Base-by-base conservation (phyloP, 2,113 vertebrate species). In the Sebastes schlegelii region DNA sequence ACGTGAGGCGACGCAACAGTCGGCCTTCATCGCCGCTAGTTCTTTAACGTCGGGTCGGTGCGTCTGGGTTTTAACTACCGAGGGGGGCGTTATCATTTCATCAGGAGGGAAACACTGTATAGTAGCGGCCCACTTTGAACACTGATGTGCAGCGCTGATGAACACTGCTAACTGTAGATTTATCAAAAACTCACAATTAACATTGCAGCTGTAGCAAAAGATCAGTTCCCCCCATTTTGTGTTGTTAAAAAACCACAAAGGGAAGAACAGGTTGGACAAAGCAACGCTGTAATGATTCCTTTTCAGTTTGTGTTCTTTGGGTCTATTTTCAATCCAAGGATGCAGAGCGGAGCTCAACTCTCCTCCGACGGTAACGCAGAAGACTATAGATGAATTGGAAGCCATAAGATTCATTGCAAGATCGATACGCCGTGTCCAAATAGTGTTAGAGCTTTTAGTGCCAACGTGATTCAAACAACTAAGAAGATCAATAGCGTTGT, bases 401-500 rank as follows among this genome's bases (percentile, higher is more conserved):
- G 19, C 52, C 6, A 2, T 51, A 45, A 46, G 72, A 75, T 60
- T 45, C 1, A 51, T 45, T 60, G 13, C 60, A 4, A 17, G 46
- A 78, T 66, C 62, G 43, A 84, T 87, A 46, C 26, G 8, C 16
- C 11, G 5, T 10, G 43, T 76, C 49, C 11, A 46, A 62, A 64
- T 34, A 51, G 45, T 74, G 72, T 70, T 14, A 11, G 19, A 55
- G 42, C 71, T 80, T 80, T 76, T 34, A 42, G 51, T 69, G 10
- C 34, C 40, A 68, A 46, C 26, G 73, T 12, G 61, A 69, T 74
- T 78, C 23, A 49, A 83, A 60, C 69, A 16, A 11, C 21, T 19
- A 0, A 63, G 54, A 34, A 34, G 71, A 86, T 83, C 76, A 70
- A 80, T 85, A 42, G 19, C 21, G 42, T 40, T 69, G 23, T 77